Evolutionary conservation across 1,140 invertebrate species (phyloP).

Genomic region (Lethocerus indicus): DNA sequence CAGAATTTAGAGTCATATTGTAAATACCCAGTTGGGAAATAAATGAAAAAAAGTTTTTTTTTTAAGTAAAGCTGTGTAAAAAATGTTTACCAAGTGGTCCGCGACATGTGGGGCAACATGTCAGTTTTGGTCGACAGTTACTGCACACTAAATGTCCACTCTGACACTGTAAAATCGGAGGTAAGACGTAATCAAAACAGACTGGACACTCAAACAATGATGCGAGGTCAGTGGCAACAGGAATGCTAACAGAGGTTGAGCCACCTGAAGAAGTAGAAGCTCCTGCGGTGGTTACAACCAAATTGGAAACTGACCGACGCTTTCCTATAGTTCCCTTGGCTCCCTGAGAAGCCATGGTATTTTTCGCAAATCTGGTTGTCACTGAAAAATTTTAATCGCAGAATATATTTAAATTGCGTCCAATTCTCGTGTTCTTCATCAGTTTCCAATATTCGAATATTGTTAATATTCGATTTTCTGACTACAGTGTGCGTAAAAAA

Average conservation of each 20-base stretch:
- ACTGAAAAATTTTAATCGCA: too few species aligned
- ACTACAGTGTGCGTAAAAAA: too few species aligned
- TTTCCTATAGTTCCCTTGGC: not conserved
- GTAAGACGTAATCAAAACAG: slow-evolving; percentile 98
- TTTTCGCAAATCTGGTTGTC: too few species aligned
- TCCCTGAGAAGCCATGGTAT: not conserved
- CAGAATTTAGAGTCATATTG: too few species aligned
- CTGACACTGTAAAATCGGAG: slow-evolving; percentile 82
- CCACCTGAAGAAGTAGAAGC: slow-evolving; percentile 5
- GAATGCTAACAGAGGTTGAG: slow-evolving; percentile 3
- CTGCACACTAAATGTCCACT: slow-evolving; percentile 83
- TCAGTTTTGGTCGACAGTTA: slow-evolving; percentile 88
- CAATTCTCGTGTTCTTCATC: too few species aligned
- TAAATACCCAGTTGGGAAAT: too few species aligned
- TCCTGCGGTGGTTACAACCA: not conserved
- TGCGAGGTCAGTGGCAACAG: slow-evolving; percentile 59
- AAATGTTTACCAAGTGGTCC: slow-evolving; percentile 89
- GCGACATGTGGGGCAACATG: slow-evolving; percentile 93
- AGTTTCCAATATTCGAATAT: too few species aligned
- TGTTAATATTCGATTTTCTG: too few species aligned
- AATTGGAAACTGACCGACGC: too few species aligned
- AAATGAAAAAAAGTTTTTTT: too few species aligned
- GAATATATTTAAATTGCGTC: too few species aligned
- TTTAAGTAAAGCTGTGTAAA: too few species aligned
- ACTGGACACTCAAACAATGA: slow-evolving; percentile 98